A percentile compares a stretch with the other conserved stretches of the same genome.
Conservation (phyloP, 2,113 vertebrate species). For the Chrysochloris asiatica region DNA sequence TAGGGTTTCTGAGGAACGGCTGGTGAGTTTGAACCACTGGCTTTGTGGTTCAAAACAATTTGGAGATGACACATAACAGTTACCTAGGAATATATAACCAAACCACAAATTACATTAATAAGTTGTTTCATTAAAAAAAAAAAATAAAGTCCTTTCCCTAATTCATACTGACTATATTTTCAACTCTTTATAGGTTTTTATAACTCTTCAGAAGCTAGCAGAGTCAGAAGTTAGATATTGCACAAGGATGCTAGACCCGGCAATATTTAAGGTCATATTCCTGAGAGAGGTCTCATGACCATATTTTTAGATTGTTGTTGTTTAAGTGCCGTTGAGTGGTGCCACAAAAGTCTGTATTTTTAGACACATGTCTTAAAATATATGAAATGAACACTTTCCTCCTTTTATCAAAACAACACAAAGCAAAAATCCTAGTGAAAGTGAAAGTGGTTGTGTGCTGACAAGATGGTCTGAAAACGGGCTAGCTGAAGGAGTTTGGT, state of each 20-base stretch:
- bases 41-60: background rate
- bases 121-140: constrained; percentile 5
- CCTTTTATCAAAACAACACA: background rate
- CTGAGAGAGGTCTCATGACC: too few relatives aligned
- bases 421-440: background rate
- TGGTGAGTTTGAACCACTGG: too few relatives aligned
- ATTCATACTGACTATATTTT: background rate
- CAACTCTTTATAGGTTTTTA: too few relatives aligned
- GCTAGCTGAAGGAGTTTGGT: background rate
- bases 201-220: too few relatives aligned
- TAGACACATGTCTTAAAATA: background rate
- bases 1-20: too few relatives aligned
- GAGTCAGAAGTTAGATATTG: too few relatives aligned
- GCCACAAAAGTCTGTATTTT: background rate
- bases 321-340: too few relatives aligned
- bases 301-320: too few relatives aligned
- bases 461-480: background rate
- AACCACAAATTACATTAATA: background rate
- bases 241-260: too few relatives aligned
- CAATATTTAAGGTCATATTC: too few relatives aligned
- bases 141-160: constrained; percentile 32
- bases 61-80: background rate
- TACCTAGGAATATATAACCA: background rate
- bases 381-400: background rate
- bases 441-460: background rate